Evolutionary conservation across 2,888 invertebrate species (phyloP).

Genomic region (Athripsodes cinereus): DNA sequence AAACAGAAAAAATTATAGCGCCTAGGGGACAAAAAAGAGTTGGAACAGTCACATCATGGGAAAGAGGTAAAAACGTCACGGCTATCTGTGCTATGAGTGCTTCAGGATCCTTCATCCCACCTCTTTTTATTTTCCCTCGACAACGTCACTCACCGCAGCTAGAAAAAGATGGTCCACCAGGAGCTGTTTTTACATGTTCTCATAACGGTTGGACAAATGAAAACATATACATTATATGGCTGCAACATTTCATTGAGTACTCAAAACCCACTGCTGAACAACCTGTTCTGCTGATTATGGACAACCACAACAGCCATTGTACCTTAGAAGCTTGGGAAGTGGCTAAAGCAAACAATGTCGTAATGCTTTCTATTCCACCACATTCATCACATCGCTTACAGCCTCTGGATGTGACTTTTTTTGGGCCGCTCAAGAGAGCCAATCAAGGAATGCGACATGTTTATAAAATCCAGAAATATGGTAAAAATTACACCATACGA

Average conservation of each 20-base stretch:
- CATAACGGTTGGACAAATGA: slow-evolving; percentile 9
- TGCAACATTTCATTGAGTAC: slow-evolving; percentile 10
- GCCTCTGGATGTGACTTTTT: slow-evolving; percentile 28
- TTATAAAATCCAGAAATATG: slow-evolving; percentile 29
- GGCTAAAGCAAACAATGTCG: slow-evolving; percentile 27
- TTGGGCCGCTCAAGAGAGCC: slow-evolving; percentile 13
- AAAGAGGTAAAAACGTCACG: slow-evolving; percentile 36
- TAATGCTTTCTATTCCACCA: slow-evolving; percentile 29
- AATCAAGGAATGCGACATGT: slow-evolving; percentile 31
- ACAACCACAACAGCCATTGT: slow-evolving; percentile 32
- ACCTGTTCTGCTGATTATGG: slow-evolving; percentile 31
- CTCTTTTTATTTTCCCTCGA: slow-evolving; percentile 42
- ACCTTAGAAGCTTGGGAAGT: slow-evolving; percentile 27
- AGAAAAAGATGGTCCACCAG: slow-evolving; percentile 36
- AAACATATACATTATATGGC: slow-evolving; percentile 1
- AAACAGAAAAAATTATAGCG: slow-evolving; percentile 35
- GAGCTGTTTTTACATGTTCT: slow-evolving; percentile 32
- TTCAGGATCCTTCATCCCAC: slow-evolving; percentile 36
- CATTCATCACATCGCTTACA: slow-evolving; percentile 29
- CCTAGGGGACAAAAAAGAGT: slow-evolving; percentile 36
- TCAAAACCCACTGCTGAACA: slow-evolving; percentile 28
- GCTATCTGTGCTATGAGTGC: slow-evolving; percentile 38
- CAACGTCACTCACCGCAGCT: slow-evolving; percentile 36
- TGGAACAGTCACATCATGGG: slow-evolving; percentile 37
- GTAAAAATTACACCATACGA: slow-evolving; percentile 31